Percentiles rank a stretch among this genome's conserved stretches.
phyloP scores from a whole-genome alignment of 2,797 vertebrate species.

The Acanthurus lineatus region DNA sequence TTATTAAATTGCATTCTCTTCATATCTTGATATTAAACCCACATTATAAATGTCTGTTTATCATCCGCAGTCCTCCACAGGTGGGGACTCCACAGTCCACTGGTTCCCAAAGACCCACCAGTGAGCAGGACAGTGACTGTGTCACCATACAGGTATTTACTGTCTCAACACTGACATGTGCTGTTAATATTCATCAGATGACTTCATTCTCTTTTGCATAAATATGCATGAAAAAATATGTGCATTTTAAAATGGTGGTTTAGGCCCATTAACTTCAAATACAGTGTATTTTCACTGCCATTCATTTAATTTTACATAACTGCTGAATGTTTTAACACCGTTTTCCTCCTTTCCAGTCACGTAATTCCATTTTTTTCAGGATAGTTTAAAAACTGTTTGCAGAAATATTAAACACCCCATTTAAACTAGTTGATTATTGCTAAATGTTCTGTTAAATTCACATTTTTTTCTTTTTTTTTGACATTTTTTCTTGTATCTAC shows the following conservation, averaged over 20 bases:
- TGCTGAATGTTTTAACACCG: not conserved
- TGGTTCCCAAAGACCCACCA: conserved; percentile 73
- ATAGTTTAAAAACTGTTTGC: not conserved
- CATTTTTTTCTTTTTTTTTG: not conserved
- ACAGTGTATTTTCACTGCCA: not conserved
- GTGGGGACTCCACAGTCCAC: conserved; percentile 70
- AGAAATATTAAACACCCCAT: not conserved
- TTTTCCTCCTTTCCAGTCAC: not conserved
- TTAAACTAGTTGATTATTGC: not conserved
- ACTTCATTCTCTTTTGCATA: too few relatives aligned
- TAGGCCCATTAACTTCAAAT: not conserved
- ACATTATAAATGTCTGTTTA: conserved; percentile 4
- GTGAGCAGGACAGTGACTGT: conserved; percentile 84
- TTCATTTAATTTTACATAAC: not conserved
- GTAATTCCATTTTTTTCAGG: conserved; percentile 2
- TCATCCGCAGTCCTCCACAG: conserved; percentile 76
- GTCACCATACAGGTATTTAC: conserved; percentile 81
- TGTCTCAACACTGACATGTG: not conserved
- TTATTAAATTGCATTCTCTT: not conserved
- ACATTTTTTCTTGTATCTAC: not conserved
- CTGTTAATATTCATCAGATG: not conserved
- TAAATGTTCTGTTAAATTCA: not conserved
- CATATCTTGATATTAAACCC: not conserved
- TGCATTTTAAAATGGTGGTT: not conserved
- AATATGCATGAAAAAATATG: too few relatives aligned